Percentiles rank a stretch among this genome's conserved stretches.
Conservation (phyloP, 2,113 vertebrate genomes). For the Nibea albiflora region DNA sequence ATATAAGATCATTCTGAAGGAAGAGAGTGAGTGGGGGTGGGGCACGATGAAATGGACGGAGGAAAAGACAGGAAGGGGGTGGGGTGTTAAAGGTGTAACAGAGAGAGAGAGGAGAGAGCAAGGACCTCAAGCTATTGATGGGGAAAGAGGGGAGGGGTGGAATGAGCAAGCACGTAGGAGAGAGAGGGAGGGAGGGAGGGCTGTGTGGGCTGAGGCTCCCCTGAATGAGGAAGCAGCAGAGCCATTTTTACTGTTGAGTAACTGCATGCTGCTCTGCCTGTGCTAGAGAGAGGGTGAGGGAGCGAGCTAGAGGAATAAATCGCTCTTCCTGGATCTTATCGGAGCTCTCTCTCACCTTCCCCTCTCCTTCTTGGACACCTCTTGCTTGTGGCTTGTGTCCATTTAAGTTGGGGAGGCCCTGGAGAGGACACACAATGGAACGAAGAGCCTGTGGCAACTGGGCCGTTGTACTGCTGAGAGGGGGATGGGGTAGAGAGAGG, state of each 20-base stretch:
- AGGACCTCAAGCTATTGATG: slow-evolving; percentile 77
- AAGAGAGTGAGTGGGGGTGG: slow-evolving; percentile 74
- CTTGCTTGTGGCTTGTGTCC: slow-evolving; percentile 60
- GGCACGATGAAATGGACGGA: slow-evolving; percentile 75
- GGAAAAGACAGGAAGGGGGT: slow-evolving; percentile 73
- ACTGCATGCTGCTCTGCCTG: slow-evolving; percentile 79
- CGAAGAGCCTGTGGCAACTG: slow-evolving; percentile 86
- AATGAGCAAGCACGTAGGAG: slow-evolving; percentile 68
- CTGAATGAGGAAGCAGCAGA: slow-evolving; percentile 87
- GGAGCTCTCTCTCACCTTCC: slow-evolving; percentile 51
- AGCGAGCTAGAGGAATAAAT: slow-evolving; percentile 68
- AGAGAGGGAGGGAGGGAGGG: slow-evolving; percentile 66
- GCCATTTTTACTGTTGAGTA: slow-evolving; percentile 88
- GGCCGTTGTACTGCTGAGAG: slow-evolving; percentile 85
- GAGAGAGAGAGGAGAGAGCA: slow-evolving; percentile 60
- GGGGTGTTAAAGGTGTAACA: slow-evolving; percentile 76
- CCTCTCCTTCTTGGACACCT: slow-evolving; percentile 31
- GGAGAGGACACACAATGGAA: slow-evolving; percentile 84
- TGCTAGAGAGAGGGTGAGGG: slow-evolving; percentile 69
- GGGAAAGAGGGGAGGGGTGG: slow-evolving; percentile 72
- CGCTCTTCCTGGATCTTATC: slow-evolving; percentile 60
- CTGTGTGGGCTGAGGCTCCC: slow-evolving; percentile 81
- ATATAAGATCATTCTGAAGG: slow-evolving; percentile 62
- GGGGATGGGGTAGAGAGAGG: slow-evolving; percentile 86
- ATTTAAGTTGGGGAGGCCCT: slow-evolving; percentile 75